These are phyloP conservation scores for Eriosoma lanigerum DNA, from an alignment of 1,140 invertebrate species.

Conservation along the genomic window DNA sequence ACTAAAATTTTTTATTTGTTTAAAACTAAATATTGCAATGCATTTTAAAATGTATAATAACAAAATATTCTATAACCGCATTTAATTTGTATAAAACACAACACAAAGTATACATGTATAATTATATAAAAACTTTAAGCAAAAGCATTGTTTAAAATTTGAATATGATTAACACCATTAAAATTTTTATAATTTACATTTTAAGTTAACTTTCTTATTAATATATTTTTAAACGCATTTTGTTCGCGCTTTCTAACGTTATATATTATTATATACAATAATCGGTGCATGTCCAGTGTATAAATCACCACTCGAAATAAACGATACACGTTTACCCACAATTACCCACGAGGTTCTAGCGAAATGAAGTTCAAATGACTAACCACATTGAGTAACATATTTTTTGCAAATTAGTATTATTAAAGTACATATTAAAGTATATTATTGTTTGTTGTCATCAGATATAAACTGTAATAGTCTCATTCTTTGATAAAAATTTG, in stretches of 20 bases:
- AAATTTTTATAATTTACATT: not conserved
- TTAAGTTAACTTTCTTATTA: conserved; percentile 3
- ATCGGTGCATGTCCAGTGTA: conserved; percentile 34
- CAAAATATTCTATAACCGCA: too few relatives aligned
- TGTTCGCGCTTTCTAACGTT: conserved; percentile 40
- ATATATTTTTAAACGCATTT: conserved; percentile 3
- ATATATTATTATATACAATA: not conserved
- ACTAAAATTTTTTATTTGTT: too few relatives aligned
- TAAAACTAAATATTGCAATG: too few relatives aligned
- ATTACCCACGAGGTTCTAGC: conserved; percentile 21
- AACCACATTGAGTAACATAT: not conserved
- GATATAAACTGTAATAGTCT: too few relatives aligned
- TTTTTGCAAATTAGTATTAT: conserved; percentile 18
- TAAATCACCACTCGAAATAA: not conserved
- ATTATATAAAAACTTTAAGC: too few relatives aligned
- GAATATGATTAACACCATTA: not conserved
- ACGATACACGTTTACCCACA: not conserved
- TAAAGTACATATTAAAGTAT: too few relatives aligned
- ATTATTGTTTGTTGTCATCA: too few relatives aligned
- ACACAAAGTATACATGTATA: too few relatives aligned
- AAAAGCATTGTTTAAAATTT: too few relatives aligned
- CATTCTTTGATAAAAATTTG: too few relatives aligned
- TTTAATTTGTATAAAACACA: too few relatives aligned
- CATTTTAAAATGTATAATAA: too few relatives aligned
- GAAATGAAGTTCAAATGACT: conserved; percentile 26